A percentile compares a stretch with the other conserved stretches of the same genome.
These are phyloP conservation scores for Vombatus ursinus DNA, from an alignment of 2,113 vertebrate species.

Conservation along the genomic window DNA sequence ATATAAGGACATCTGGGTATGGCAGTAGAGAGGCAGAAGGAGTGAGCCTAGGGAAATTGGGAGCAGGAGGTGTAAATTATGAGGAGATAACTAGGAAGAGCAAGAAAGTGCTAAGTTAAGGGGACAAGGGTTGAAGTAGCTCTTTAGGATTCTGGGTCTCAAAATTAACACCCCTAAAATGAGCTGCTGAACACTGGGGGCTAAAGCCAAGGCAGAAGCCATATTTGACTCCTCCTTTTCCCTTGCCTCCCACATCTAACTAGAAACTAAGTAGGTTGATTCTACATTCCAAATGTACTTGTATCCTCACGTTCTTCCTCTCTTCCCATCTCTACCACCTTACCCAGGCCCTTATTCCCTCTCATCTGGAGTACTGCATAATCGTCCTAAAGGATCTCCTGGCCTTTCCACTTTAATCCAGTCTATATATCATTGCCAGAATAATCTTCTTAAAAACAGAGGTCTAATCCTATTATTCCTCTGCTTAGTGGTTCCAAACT, in stretches of 20 bases:
- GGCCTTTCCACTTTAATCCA: not conserved
- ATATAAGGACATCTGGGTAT: not conserved
- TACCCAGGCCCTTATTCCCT: not conserved
- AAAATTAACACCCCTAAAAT: not conserved
- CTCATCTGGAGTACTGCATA: not conserved
- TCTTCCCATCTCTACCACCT: not conserved
- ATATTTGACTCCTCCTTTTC: not conserved
- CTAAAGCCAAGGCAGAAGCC: not conserved
- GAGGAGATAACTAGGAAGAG: not conserved
- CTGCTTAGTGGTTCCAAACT: not conserved
- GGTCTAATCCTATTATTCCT: not conserved
- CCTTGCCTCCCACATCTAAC: not conserved
- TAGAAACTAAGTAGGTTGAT: not conserved
- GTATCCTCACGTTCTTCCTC: not conserved
- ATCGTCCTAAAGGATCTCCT: not conserved
- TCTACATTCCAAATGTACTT: not conserved
- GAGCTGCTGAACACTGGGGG: not conserved
- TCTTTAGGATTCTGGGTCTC: accelerated
- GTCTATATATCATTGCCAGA: not conserved
- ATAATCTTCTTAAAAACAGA: not conserved
- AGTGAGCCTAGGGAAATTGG: not conserved
- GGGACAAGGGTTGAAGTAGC: not conserved
- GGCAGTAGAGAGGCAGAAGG: not conserved
- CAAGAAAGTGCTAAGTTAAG: not conserved
- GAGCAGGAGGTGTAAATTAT: not conserved